Percentiles rank a stretch among this genome's conserved stretches.
Evolutionary conservation across 2,888 invertebrate genomes (phyloP).

Genomic region (Apeira syringaria): DNA sequence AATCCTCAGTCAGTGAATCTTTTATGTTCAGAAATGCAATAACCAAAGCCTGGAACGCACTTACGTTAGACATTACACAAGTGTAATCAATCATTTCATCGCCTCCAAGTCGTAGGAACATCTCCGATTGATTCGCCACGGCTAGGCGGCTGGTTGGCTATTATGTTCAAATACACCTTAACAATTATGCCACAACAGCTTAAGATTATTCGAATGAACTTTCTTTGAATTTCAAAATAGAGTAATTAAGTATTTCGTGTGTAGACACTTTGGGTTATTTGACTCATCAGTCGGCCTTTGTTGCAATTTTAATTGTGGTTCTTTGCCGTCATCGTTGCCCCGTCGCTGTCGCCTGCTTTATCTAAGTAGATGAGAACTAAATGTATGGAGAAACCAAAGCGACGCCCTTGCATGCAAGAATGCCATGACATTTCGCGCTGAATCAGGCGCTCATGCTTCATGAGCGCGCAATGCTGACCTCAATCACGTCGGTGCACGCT

Average conservation of each 20-base stretch:
- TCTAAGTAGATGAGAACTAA: slow-evolving; percentile 19
- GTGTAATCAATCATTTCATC: slow-evolving; percentile 36
- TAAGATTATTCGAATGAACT: slow-evolving; percentile 11
- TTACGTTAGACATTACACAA: slow-evolving; percentile 44
- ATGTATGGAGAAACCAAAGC: slow-evolving; percentile 36
- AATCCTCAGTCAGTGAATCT: slow-evolving; percentile 16
- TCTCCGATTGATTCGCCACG: slow-evolving; percentile 46
- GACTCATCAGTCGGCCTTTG: slow-evolving; percentile 2
- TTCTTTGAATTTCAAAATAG: slow-evolving; percentile 19
- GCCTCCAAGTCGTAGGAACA: slow-evolving; percentile 35
- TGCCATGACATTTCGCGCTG: slow-evolving; percentile 64
- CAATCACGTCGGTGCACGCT: slow-evolving; percentile 29
- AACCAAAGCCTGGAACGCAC: slow-evolving; percentile 43
- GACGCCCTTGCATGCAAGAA: slow-evolving; percentile 58
- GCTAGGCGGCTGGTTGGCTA: slow-evolving; percentile 10
- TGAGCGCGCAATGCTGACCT: slow-evolving; percentile 44
- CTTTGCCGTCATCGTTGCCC: slow-evolving; percentile 29
- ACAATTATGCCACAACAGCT: slow-evolving; percentile 13
- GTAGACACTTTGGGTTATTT: slow-evolving; percentile 1
- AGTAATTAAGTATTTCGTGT: slow-evolving; percentile 19
- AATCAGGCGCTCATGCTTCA: slow-evolving; percentile 40
- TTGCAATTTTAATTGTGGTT: slow-evolving; percentile 15
- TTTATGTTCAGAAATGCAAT: slow-evolving; percentile 37
- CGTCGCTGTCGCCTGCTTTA: slow-evolving; percentile 1
- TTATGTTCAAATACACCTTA: slow-evolving; percentile 15